phyloP scores from a whole-genome alignment of 2,113 vertebrate species.

The Phasianus colchicus region DNA sequence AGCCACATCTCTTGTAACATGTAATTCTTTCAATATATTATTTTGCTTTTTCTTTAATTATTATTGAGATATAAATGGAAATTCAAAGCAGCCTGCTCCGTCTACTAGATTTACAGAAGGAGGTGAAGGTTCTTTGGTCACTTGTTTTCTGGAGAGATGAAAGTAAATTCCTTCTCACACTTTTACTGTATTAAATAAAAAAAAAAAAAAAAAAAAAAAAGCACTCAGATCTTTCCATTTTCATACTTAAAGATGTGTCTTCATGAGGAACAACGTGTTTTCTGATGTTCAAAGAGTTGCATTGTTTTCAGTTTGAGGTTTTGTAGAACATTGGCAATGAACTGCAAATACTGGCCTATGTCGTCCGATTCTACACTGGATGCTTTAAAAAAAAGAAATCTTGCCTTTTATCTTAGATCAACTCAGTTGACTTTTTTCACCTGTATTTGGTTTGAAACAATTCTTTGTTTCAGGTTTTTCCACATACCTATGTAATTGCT shows the following conservation, averaged over 20 bases:
- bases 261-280: background rate
- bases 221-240: background rate
- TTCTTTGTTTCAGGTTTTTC: background rate
- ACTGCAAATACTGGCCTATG: background rate
- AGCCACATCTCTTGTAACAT: background rate
- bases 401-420: background rate
- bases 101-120: background rate
- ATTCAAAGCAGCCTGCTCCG: background rate
- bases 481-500: rapidly evolving
- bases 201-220: too few relatives aligned
- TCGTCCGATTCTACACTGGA: background rate
- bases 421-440: background rate
- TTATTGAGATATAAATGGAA: background rate
- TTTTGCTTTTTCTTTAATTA: background rate
- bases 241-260: background rate
- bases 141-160: background rate
- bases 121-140: background rate
- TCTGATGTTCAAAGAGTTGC: background rate
- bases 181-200: background rate
- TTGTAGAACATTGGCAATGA: background rate
- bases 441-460: background rate
- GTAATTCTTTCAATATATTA: background rate
- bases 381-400: background rate
- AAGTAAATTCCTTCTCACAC: background rate
- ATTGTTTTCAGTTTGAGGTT: background rate